phyloP scores from a whole-genome alignment of 2,888 invertebrate genomes.

The Pandemis heparana region DNA sequence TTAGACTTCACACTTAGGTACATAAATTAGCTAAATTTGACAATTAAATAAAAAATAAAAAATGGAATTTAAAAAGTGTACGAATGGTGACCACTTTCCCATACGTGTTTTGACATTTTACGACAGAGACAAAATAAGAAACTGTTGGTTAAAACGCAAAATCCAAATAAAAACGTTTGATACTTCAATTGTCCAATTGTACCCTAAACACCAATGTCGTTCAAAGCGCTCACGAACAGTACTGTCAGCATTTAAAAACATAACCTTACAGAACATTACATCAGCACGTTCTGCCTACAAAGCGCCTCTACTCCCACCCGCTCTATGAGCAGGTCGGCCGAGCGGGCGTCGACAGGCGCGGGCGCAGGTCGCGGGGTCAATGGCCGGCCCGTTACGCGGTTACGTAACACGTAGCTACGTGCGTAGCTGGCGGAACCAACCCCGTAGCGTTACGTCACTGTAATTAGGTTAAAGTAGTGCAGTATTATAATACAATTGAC shows the following conservation, averaged over 20 bases:
- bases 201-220: too few species aligned
- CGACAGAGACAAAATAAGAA: too few species aligned
- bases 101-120: too few species aligned
- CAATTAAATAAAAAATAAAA: too few species aligned
- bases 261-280: neutral
- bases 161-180: too few species aligned
- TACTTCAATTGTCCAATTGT: too few species aligned
- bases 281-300: neutral
- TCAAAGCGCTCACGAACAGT: neutral
- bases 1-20: too few species aligned
- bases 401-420: conserved; percentile 83
- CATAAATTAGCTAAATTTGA: too few species aligned
- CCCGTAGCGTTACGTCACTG: conserved; percentile 58
- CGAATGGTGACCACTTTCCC: too few species aligned
- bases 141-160: too few species aligned
- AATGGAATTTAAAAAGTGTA: too few species aligned
- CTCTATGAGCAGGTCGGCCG: conserved; percentile 43
- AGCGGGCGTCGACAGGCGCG: conserved; percentile 75
- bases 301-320: conserved; percentile 18
- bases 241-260: neutral
- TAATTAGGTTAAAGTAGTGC: conserved; percentile 11
- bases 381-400: conserved; percentile 81
- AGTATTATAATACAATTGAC: neutral
- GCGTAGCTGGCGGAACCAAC: conserved; percentile 55
- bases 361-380: conserved; percentile 79